Conservation (phyloP, 2,797 vertebrate species). For the Bothrops alternatus region DNA sequence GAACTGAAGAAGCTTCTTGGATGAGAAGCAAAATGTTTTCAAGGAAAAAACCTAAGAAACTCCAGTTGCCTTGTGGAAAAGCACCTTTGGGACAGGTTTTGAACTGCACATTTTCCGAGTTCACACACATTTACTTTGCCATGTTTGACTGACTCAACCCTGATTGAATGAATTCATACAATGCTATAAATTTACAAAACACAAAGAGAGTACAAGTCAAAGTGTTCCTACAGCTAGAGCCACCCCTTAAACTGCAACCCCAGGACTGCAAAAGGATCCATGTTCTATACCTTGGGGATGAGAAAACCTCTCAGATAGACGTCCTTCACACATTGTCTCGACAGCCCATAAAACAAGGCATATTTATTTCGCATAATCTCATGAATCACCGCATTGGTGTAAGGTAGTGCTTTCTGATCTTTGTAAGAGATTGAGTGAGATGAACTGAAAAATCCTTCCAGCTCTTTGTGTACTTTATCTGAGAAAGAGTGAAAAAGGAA, state of each 20-base stretch:
- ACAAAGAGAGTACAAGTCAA: background rate
- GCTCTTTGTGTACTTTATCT: conserved; percentile 13
- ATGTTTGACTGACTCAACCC: too few relatives aligned
- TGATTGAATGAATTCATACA: too few relatives aligned
- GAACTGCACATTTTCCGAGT: too few relatives aligned
- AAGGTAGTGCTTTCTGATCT: background rate
- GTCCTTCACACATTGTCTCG: background rate
- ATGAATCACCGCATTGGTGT: conserved; percentile 1
- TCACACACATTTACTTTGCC: too few relatives aligned
- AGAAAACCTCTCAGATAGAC: background rate
- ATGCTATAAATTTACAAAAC: too few relatives aligned
- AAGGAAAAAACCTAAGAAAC: too few relatives aligned
- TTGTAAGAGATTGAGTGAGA: background rate
- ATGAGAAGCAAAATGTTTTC: too few relatives aligned
- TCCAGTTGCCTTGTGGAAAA: too few relatives aligned
- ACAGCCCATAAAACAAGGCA: background rate
- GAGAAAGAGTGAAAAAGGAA: background rate
- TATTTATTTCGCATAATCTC: background rate
- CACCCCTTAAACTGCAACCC: too few relatives aligned
- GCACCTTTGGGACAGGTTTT: too few relatives aligned
- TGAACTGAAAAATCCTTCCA: background rate
- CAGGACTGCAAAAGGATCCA: background rate
- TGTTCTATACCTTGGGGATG: conserved; percentile 7
- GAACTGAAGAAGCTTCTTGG: too few relatives aligned
- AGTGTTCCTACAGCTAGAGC: background rate